Evolutionary conservation across 2,113 vertebrate species (phyloP).

Genomic region (Hydrolagus affinis): DNA sequence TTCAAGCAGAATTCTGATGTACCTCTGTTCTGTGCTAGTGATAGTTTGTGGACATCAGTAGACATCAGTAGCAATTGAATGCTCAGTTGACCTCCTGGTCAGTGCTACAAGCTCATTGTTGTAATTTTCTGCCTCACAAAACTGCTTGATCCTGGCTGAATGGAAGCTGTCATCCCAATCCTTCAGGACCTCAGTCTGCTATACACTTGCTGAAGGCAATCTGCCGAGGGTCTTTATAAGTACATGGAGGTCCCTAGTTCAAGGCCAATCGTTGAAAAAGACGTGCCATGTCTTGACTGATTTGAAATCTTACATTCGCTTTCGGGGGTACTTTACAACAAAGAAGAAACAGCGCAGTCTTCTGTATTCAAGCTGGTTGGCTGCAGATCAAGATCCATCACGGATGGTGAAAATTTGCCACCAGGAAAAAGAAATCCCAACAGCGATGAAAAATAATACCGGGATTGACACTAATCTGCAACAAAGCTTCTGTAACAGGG

Average conservation of each 20-base stretch:
- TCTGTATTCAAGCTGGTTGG: not conserved
- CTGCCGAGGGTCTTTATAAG: not conserved
- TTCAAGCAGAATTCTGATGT: not conserved
- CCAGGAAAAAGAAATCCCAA: not conserved
- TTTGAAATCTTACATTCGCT: not conserved
- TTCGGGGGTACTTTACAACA: not conserved
- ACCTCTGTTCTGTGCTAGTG: too few relatives aligned
- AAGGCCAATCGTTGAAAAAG: conserved; percentile 7
- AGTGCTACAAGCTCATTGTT: conserved; percentile 31
- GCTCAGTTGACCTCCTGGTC: conserved; percentile 31
- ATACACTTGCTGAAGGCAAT: not conserved
- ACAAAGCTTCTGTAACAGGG: too few relatives aligned
- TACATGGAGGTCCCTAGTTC: not conserved
- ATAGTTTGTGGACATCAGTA: conserved; percentile 29
- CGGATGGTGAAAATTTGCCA: not conserved
- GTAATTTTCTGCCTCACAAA: conserved; percentile 37
- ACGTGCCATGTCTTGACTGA: not conserved
- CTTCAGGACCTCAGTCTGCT: conserved; percentile 2
- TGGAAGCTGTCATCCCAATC: conserved; percentile 32
- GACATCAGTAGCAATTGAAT: conserved; percentile 34
- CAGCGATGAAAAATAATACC: not conserved
- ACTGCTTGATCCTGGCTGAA: conserved; percentile 37
- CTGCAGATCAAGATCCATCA: not conserved
- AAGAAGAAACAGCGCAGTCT: too few relatives aligned
- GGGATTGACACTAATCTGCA: not conserved